Base-by-base conservation (phyloP, 2,888 invertebrate species). In the Hydraecia micacea region DNA sequence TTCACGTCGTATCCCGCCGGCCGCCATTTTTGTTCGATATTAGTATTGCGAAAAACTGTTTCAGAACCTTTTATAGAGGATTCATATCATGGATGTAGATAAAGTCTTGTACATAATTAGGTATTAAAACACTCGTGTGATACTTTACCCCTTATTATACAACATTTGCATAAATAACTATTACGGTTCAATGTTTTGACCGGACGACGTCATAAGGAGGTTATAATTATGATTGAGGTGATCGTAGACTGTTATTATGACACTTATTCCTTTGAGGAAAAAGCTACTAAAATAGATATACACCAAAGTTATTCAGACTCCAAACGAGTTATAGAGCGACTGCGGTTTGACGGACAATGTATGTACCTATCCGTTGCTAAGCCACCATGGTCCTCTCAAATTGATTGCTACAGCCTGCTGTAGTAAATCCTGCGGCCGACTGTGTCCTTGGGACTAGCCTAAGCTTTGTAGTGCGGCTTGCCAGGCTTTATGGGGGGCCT, bases 391-490 rank as follows among this genome's bases (percentile, higher is more conserved):
- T 46, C 46, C 73, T 32, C 11, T 49, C 11, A 68, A 68, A 80
- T 74, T 79, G 74, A 68, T 74, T 36, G 68, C 36, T 46, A 68
- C 67, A 62, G 36, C 25, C 15, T 15, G 1, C 39, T 6, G 0
- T n/a, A 46, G 25, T 78, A 32, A 74, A 79, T 68, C 62, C 74
- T 62, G 28, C 18, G 28, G n/a, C 25, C 15, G 55, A 11, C 52
- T 28, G 28, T 32, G 8, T 71, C 36, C 0, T 46, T 65, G 71
- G 28, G 15, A 46, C 42, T 25, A 21, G 28, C 52, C 78, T 58
- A 55, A 46, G 72, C 72, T 79, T 58, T 66, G 65, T n/a, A 18
- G 72, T 79, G 58, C 21, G 73, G 79, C 66, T 66, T 60, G 21
- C 39, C 66, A 60, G n/a, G 32, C 32, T 42, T 73, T 60, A 60